phyloP scores from a whole-genome alignment of 2,797 vertebrate species.

The Eleutherodactylus coqui region DNA sequence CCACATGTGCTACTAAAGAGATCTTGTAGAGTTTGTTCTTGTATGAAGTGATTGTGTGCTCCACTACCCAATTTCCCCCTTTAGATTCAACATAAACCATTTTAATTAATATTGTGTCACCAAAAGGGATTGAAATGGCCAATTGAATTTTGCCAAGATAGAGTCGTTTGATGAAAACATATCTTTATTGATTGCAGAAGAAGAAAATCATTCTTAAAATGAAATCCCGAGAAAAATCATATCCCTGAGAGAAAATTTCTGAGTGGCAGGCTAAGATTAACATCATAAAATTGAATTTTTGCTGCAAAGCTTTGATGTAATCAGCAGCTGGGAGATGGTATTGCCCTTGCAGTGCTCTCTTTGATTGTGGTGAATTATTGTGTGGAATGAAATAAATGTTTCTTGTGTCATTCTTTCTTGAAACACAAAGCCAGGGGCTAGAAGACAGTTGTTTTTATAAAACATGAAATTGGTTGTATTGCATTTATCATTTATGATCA shows the following conservation, averaged over 20 bases:
- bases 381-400: constrained; percentile 80
- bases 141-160: constrained; percentile 82
- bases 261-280: constrained; percentile 83
- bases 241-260: constrained; percentile 83
- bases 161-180: constrained; percentile 83
- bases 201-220: constrained; percentile 84
- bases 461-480: constrained; percentile 73
- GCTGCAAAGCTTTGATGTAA: constrained; percentile 81
- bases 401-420: constrained; percentile 76
- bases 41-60: constrained; percentile 65
- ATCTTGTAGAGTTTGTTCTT: constrained; percentile 27
- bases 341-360: constrained; percentile 76
- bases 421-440: constrained; percentile 79
- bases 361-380: constrained; percentile 78
- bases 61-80: constrained; percentile 69
- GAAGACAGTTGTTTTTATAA: constrained; percentile 71
- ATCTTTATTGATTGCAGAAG: constrained; percentile 82
- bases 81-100: constrained; percentile 77
- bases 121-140: constrained; percentile 78
- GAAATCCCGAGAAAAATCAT: constrained; percentile 83
- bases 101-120: constrained; percentile 83
- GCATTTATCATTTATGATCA: constrained; percentile 58
- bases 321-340: constrained; percentile 82
- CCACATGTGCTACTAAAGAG: neutral
- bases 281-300: constrained; percentile 85